Percentiles rank a stretch among this genome's conserved stretches.
phyloP scores from a whole-genome alignment of 2,797 vertebrate genomes.

The Glossophaga mutica region DNA sequence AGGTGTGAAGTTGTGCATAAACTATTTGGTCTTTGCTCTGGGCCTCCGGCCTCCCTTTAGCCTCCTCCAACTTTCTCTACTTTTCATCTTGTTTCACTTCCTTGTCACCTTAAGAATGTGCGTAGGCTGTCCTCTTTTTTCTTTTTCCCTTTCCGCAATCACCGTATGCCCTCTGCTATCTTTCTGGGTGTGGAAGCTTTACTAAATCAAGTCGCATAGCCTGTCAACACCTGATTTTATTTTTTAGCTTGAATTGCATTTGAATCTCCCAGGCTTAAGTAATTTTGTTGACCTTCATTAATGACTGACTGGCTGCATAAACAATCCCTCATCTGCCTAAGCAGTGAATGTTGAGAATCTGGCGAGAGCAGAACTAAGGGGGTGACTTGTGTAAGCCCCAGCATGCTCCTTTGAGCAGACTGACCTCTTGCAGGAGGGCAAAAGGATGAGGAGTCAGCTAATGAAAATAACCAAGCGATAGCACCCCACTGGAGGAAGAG shows the following conservation, averaged over 20 bases:
- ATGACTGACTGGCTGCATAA: background rate
- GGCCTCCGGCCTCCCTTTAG: background rate
- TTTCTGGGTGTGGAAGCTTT: background rate
- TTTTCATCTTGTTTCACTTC: background rate
- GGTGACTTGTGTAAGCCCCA: background rate
- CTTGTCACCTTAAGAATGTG: background rate
- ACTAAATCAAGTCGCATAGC: background rate
- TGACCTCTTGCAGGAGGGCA: background rate
- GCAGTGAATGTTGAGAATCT: background rate
- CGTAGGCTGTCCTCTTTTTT: background rate
- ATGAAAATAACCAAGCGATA: background rate
- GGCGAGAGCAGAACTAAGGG: background rate
- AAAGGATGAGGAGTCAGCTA: background rate
- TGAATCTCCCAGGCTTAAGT: background rate
- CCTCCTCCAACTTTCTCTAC: background rate
- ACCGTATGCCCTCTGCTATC: background rate
- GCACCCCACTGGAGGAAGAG: background rate
- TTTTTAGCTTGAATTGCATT: background rate
- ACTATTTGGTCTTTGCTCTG: background rate
- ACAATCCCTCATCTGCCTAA: background rate
- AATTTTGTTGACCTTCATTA: background rate
- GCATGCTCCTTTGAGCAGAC: too few species aligned
- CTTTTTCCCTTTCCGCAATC: background rate
- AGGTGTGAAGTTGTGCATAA: background rate
- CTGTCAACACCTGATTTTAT: background rate